A percentile compares a stretch with the other conserved stretches of the same genome.
Evolutionary conservation across 2,797 vertebrate genomes (phyloP).

Genomic region (Girardinus metallicus): DNA sequence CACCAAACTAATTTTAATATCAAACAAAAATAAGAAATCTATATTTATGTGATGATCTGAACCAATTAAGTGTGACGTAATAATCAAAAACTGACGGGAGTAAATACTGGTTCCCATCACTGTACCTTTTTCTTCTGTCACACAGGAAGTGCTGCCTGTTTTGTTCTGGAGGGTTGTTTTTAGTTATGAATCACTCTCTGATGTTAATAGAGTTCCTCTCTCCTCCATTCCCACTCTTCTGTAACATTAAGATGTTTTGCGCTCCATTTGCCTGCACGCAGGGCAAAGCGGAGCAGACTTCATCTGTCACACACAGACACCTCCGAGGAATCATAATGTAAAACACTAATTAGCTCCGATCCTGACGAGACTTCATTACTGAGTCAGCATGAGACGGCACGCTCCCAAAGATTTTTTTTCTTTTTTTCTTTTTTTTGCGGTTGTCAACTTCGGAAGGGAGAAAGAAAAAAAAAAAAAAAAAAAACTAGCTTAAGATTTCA

Average conservation of each 20-base stretch:
- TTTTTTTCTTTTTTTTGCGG: slow-evolving; percentile 29
- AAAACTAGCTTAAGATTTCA: not conserved
- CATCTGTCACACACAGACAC: slow-evolving; percentile 69
- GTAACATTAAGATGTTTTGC: slow-evolving; percentile 67
- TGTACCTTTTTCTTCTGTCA: not conserved
- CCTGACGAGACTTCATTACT: slow-evolving; percentile 71
- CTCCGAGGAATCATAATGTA: slow-evolving; percentile 73
- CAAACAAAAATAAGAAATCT: not conserved
- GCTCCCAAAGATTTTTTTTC: slow-evolving; percentile 31
- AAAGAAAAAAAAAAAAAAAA: not conserved
- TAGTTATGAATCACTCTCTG: slow-evolving; percentile 26
- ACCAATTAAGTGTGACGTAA: not conserved
- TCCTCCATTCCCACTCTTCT: slow-evolving; percentile 39
- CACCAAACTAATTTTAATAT: not conserved
- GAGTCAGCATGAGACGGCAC: slow-evolving; percentile 49
- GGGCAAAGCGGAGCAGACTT: slow-evolving; percentile 57
- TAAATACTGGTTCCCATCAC: not conserved
- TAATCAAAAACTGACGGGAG: not conserved
- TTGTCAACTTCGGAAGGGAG: slow-evolving; percentile 29
- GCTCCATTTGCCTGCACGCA: slow-evolving; percentile 54
- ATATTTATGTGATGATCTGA: not conserved
- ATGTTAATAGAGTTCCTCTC: slow-evolving; percentile 57
- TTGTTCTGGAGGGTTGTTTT: slow-evolving; percentile 18
- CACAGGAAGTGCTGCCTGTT: not conserved
- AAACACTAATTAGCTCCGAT: slow-evolving; percentile 77